phyloP scores from a whole-genome alignment of 2,888 invertebrate species.

The Pomacea canaliculata region DNA sequence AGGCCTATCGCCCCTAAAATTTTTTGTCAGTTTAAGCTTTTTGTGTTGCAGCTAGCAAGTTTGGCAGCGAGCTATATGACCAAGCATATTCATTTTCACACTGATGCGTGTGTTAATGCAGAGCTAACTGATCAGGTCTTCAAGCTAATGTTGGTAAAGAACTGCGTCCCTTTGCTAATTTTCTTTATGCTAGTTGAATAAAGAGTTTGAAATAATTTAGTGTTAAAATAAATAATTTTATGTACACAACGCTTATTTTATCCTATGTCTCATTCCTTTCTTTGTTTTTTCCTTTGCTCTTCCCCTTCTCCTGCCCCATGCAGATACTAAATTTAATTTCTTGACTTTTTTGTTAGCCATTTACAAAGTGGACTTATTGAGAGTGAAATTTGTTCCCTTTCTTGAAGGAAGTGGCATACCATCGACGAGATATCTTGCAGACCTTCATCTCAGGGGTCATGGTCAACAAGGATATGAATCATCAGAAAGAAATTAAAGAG shows the following conservation, averaged over 20 bases:
- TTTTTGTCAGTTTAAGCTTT: neutral
- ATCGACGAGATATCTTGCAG: slow-evolving; percentile 40
- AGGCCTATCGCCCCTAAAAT: no score
- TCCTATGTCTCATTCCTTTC: no score
- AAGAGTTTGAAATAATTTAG: no score
- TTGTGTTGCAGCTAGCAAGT: slow-evolving; percentile 44
- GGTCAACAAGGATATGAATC: slow-evolving; percentile 37
- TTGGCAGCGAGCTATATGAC: slow-evolving; percentile 54
- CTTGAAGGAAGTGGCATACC: slow-evolving; percentile 48
- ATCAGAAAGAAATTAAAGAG: slow-evolving; percentile 29
- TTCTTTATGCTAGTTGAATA: neutral
- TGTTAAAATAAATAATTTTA: no score
- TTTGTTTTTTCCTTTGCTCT: no score
- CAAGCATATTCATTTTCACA: slow-evolving; percentile 54
- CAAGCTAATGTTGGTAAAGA: slow-evolving; percentile 49
- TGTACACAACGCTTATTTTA: no score
- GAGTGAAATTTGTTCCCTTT: no score
- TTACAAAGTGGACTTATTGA: no score
- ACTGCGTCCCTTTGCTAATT: neutral
- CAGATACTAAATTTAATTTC: no score
- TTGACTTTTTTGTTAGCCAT: no score
- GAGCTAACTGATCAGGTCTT: slow-evolving; percentile 55
- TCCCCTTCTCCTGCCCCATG: no score
- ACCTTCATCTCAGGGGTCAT: slow-evolving; percentile 49
- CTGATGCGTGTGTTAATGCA: slow-evolving; percentile 50